Conservation (phyloP, 2,888 invertebrate species). For the Drosophila monieri region DNA sequence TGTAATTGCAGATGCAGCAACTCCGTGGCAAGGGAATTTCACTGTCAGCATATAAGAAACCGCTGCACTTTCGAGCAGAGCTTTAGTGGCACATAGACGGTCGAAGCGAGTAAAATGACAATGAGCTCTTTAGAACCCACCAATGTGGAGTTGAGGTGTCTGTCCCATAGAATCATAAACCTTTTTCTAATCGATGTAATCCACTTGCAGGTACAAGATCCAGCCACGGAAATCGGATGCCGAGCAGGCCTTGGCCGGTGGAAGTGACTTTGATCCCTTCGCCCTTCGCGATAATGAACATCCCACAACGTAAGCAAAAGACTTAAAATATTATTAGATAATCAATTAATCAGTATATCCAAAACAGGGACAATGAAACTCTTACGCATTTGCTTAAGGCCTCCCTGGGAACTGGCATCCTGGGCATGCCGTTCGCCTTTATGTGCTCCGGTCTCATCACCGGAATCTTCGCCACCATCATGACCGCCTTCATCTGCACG, state of each 20-base stretch:
- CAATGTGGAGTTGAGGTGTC: conserved; percentile 65
- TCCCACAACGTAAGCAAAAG: conserved; percentile 90
- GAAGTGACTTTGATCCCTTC: conserved; percentile 90
- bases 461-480: conserved; percentile 92
- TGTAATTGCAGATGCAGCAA: conserved; percentile 79
- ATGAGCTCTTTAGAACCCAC: conserved; percentile 47
- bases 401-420: conserved; percentile 97
- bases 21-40: conserved; percentile 66
- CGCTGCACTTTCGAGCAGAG: conserved; percentile 36
- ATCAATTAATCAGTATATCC: not conserved
- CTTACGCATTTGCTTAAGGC: conserved; percentile 97
- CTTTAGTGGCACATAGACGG: conserved; percentile 55
- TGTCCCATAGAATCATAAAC: not conserved
- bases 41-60: conserved; percentile 70
- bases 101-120: conserved; percentile 32
- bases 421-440: conserved; percentile 97
- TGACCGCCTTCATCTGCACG: conserved; percentile 95
- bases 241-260: conserved; percentile 85
- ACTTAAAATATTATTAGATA: not conserved
- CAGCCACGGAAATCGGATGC: conserved; percentile 85
- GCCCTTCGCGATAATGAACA: conserved; percentile 88
- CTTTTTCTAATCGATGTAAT: not conserved
- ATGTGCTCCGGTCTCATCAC: conserved; percentile 93
- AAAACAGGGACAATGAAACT: conserved; percentile 93
- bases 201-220: conserved; percentile 79